Evolutionary conservation across 2,797 vertebrate species (phyloP).

Genomic region (Pantherophis alleghaniensis): DNA sequence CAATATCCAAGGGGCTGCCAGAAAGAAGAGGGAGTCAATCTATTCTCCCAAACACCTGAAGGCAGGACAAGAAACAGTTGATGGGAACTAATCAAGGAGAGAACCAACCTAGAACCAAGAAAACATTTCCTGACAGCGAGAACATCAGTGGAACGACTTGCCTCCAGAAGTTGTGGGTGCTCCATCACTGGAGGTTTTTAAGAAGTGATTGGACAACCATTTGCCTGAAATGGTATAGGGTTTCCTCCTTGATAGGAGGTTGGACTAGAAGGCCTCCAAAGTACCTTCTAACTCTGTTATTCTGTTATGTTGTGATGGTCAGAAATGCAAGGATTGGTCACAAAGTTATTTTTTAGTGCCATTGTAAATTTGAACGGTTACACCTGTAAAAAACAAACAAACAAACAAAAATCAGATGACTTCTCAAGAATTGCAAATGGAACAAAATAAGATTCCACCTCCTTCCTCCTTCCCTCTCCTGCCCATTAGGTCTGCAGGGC

Average conservation of each 20-base stretch:
- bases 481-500: neutral
- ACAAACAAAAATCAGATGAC: neutral
- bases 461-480: neutral
- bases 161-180: neutral
- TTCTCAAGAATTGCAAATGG: neutral
- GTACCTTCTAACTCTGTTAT: no score
- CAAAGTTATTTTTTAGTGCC: neutral
- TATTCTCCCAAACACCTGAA: neutral
- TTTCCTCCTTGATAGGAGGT: no score
- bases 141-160: neutral
- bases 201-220: no score
- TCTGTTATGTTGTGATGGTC: neutral
- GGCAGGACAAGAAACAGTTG: neutral
- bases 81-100: neutral
- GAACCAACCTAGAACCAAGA: neutral
- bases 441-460: neutral
- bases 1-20: neutral
- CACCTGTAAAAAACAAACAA: neutral
- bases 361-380: neutral
- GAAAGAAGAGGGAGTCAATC: neutral
- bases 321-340: neutral
- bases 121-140: neutral
- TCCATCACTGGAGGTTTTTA: neutral
- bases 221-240: no score
- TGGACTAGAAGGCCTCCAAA: no score